Evolutionary conservation across 2,888 invertebrate genomes (phyloP), one percentile per base, ranked within the genome.

Genomic region (Xestoiulus laeticollis): DNA sequence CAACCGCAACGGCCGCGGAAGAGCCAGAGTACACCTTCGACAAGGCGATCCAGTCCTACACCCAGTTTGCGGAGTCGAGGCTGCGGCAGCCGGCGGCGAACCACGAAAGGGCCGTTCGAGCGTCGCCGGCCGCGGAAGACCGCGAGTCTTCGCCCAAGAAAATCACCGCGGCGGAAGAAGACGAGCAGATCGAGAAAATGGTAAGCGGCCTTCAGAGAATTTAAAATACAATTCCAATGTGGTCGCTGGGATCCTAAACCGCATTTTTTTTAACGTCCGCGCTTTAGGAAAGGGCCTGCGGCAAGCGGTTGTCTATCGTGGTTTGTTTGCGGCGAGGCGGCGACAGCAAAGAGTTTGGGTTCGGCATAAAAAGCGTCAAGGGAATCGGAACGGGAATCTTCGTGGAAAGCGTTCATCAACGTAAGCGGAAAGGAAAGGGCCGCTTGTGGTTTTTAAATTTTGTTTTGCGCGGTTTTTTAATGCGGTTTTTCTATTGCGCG

Each of bases 31-130:
- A 96, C 92, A 96, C 96, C 0, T 97, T 96, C 92, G 96, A 97
- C 92, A 95, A 96, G 90, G 96, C 96, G 90, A 96, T 96, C 90
- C 95, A 96, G 91, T 95, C 96, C 90, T 97, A 97, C 92, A 95
- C 96, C 90, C 95, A 96, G 89, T 92, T 91, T 89, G 90, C 92
- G 12, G 91, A 92, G 89, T 91, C 90, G 87, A 94, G 96, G 90
- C 96, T 95, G 85, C 94, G 95, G 90, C 89, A 87, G 43, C 59
- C 88, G n/a, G n/a, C n/a, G n/a, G n/a, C n/a, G n/a, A n/a, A n/a
- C n/a, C n/a, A n/a, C n/a, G n/a, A n/a, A n/a, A n/a, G n/a, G n/a
- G n/a, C n/a, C n/a, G n/a, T n/a, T n/a, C n/a, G n/a, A n/a, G n/a
- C n/a, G n/a, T n/a, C n/a, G n/a, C n/a, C n/a, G n/a, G n/a, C n/a